Evolutionary conservation across 2,888 invertebrate genomes (phyloP).

Genomic region (Elmis aenea): DNA sequence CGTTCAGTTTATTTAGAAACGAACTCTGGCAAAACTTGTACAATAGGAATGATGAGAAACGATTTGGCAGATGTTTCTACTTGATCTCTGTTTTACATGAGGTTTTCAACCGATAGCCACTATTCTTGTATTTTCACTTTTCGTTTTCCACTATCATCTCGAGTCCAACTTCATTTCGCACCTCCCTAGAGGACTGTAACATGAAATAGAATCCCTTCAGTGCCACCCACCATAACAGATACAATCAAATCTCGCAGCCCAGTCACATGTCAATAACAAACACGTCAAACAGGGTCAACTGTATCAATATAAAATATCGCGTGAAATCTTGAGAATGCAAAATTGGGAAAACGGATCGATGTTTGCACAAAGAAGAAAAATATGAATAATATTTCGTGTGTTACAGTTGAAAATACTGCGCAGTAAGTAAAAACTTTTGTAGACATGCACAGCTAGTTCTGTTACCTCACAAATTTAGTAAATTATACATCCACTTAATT

Average conservation of each 20-base stretch:
- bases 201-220: slow-evolving; percentile 35
- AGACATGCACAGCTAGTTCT: too few relatives aligned
- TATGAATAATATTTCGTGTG: background rate
- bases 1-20: slow-evolving; percentile 24
- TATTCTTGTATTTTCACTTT: slow-evolving; percentile 21
- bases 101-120: too few relatives aligned
- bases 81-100: too few relatives aligned
- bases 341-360: slow-evolving; percentile 15
- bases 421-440: too few relatives aligned
- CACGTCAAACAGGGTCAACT: slow-evolving; percentile 30
- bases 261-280: slow-evolving; percentile 36
- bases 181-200: slow-evolving; percentile 33
- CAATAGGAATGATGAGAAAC: too few relatives aligned
- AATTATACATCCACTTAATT: too few relatives aligned
- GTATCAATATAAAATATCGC: slow-evolving; percentile 23
- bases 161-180: slow-evolving; percentile 20
- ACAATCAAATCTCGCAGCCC: slow-evolving; percentile 32
- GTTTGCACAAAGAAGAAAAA: slow-evolving; percentile 12
- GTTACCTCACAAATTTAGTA: too few relatives aligned
- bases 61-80: too few relatives aligned
- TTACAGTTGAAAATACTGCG: too few relatives aligned
- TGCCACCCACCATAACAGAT: slow-evolving; percentile 31
- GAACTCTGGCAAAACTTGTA: slow-evolving; percentile 1
- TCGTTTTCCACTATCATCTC: slow-evolving; percentile 23
- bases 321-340: slow-evolving; percentile 5